Evolutionary conservation across 2,113 vertebrate genomes (phyloP), one percentile per base, ranked within the genome.

Genomic region (Tenebrosternarchus preto): DNA sequence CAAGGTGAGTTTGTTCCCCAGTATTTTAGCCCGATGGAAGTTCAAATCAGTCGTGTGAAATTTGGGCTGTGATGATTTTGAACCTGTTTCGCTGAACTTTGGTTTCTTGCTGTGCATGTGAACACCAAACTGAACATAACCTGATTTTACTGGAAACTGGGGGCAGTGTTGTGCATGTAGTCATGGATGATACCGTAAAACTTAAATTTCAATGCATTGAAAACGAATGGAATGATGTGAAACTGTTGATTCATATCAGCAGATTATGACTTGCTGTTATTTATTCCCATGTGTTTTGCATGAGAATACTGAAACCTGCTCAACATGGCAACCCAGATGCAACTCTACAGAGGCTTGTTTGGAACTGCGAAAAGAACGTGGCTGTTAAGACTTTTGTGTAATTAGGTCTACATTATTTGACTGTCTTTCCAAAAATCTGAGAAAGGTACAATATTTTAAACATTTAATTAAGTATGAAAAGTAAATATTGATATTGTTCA

Each of bases 161-260:
- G 11, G 12, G 2, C 8, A 50, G n/a, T 15, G 12, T 50, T 50
- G 43, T 50, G 43, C 43, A 50, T 50, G 43, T 3, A 3, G 11
- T 15, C 43, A 50, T 15, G 43, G 43, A 68, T 39, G 24, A 59
- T 20, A 43, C 68, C 61, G 31, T 66, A 77, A 69, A 31, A n/a
- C 25, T 5, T 50, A 16, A 63, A 53, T 53, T n/a, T 5, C 33
- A 33, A 56, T 27, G 29, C 57, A 71, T 56, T 50, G 29, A 55
- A 19, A 57, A 24, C 4, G 17, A 77, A 39, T 33, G 55, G 4
- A 77, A 36, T 36, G n/a, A 77, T 4, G n/a, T n/a, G 5, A 20
- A 33, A 20, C 33, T 36, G 15, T 20, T 43, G n/a, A 56, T 36
- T 0, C 19, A 55, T 66, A 53, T 63, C 25, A 17, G 53, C 43